Evolutionary conservation across 2,113 vertebrate species (phyloP).

Genomic region (Argyrosomus japonicus): DNA sequence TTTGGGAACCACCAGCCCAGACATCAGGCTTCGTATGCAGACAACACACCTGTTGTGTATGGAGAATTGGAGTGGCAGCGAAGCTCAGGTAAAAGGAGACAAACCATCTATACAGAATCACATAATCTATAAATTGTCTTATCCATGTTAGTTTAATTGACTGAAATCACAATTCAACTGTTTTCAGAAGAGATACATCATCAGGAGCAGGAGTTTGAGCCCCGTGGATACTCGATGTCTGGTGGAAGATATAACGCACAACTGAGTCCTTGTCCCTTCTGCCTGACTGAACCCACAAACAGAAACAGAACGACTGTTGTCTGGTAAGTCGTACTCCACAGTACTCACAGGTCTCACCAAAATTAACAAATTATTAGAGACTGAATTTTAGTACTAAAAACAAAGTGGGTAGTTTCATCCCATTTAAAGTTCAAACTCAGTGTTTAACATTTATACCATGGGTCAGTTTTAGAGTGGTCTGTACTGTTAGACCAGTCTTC

Average conservation of each 20-base stretch:
- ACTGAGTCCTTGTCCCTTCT: not conserved
- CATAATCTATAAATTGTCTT: not conserved
- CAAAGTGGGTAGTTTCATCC: too few species aligned
- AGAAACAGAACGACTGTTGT: not conserved
- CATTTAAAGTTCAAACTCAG: too few species aligned
- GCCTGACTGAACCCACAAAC: too few species aligned
- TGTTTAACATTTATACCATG: too few species aligned
- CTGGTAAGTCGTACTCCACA: not conserved
- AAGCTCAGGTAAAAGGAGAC: not conserved
- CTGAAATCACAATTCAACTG: not conserved
- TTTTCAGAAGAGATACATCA: not conserved
- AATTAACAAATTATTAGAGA: not conserved
- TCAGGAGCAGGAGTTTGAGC: not conserved
- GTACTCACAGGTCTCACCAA: not conserved
- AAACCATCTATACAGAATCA: not conserved
- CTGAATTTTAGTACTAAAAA: too few species aligned
- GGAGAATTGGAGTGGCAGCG: not conserved
- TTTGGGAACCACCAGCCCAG: not conserved
- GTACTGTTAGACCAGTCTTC: too few species aligned
- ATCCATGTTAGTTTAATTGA: not conserved
- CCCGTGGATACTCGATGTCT: not conserved
- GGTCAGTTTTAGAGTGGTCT: too few species aligned
- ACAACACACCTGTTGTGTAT: not conserved
- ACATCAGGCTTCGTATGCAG: rapidly evolving
- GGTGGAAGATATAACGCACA: not conserved